Conservation (phyloP, 1,140 invertebrate genomes). For the Ips nitidus region DNA sequence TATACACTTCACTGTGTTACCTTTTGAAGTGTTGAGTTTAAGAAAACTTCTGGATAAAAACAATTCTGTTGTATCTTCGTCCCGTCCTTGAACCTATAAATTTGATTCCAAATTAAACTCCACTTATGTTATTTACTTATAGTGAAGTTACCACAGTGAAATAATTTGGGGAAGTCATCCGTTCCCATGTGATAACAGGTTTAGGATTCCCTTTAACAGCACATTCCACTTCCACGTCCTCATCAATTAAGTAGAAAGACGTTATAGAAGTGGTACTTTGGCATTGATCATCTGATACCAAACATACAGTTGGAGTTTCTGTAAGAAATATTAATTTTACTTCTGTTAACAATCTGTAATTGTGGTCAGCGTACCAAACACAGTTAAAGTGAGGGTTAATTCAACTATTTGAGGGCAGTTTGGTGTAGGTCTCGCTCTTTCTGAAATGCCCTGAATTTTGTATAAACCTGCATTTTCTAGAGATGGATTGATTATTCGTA, state of each 20-base stretch:
- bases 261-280: background rate
- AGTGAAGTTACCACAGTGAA: background rate
- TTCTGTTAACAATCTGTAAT: background rate
- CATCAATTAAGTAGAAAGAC: conserved; percentile 13
- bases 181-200: conserved; percentile 27
- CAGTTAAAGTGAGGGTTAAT: conserved; percentile 46
- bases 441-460: conserved; percentile 1
- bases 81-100: conserved; percentile 2
- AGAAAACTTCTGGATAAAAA: background rate
- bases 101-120: background rate
- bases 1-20: conserved; percentile 15
- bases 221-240: conserved; percentile 29
- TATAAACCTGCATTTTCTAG: conserved; percentile 14
- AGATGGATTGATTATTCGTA: conserved; percentile 3
- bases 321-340: background rate
- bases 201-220: conserved; percentile 20
- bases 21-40: conserved; percentile 11
- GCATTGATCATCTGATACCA: background rate
- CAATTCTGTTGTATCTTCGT: background rate
- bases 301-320: conserved; percentile 13
- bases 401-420: conserved; percentile 38
- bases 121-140: background rate
- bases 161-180: background rate
- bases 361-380: conserved; percentile 40
- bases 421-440: conserved; percentile 15